Evolutionary conservation across 2,113 vertebrate species (phyloP), one percentile per base, ranked within the genome.

Genomic region (Leptosomus discolor): DNA sequence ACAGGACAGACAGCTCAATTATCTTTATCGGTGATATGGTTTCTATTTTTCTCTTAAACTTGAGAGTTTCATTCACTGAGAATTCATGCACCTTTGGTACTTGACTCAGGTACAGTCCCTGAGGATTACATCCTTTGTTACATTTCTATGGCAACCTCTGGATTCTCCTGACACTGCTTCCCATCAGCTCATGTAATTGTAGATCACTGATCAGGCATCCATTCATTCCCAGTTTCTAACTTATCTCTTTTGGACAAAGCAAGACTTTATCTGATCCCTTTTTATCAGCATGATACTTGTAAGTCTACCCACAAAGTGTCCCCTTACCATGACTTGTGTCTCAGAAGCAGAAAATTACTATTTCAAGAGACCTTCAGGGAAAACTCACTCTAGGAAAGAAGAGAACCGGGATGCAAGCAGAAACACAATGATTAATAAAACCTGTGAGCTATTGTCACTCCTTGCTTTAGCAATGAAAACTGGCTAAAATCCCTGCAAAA

Each of bases 111-210:
- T 92, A 69, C 34, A 12, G 54, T 95, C 97, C 86, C 96, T 9
- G 18, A 76, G 95, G 97, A 77, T 68, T 92, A 24, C 37, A 76
- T 14, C 75, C 67, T 95, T 94, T 96, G 90, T 97, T 91, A 27
- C 63, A 71, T 91, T 96, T 95, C 95, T 76, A 90, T 90, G 84
- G 88, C 73, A 95, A 27, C 70, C 88, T 80, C 91, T 93, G 92
- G 88, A 85, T 91, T 65, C 87, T 96, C 81, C 85, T 17, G 46
- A 71, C 79, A 18, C 58, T 8, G 19, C 70, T 91, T 92, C 63
- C 65, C 91, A 80, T 88, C 95, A 85, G 71, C 82, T 87, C 58
- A 85, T 96, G 96, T 96, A 97, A 97, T 8, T 87, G 83, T 92
- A 97, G 97, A 95, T 83, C 74, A 12, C 68, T 24, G 63, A 80